phyloP scores from a whole-genome alignment of 1,140 invertebrate genomes.

The Contarinia nasturtii region DNA sequence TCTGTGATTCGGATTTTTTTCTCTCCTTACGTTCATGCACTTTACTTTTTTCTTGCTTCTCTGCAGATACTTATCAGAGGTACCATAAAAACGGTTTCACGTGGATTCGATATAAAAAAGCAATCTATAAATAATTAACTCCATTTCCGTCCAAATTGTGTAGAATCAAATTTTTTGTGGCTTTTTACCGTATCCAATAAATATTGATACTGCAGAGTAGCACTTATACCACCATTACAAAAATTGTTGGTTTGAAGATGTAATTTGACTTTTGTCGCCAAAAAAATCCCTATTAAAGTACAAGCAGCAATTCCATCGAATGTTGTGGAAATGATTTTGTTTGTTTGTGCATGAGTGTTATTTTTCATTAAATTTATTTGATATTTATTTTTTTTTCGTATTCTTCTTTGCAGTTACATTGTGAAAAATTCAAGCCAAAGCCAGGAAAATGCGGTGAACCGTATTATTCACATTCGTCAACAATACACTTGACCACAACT shows the following conservation, averaged over 20 bases:
- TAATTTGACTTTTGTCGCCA: no score
- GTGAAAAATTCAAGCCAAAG: not conserved
- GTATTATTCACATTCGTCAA: no score
- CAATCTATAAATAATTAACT: not conserved
- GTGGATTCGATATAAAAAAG: no score
- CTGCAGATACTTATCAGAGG: no score
- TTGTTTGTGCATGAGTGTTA: not conserved
- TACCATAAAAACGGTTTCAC: no score
- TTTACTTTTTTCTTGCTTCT: no score
- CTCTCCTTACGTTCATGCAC: no score
- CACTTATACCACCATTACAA: not conserved
- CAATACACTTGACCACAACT: no score
- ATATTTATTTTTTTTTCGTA: not conserved
- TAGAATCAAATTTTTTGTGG: not conserved
- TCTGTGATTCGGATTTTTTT: no score
- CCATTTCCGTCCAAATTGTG: not conserved
- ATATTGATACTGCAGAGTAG: not conserved
- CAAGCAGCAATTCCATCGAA: no score
- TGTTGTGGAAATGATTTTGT: not conserved
- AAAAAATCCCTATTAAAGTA: no score
- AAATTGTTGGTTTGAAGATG: not conserved
- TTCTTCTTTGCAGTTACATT: conserved; percentile 1
- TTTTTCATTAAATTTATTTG: not conserved
- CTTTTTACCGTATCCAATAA: not conserved
- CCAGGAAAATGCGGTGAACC: conserved; percentile 2